Percentiles rank a stretch among this genome's conserved stretches.
phyloP scores from a whole-genome alignment of 2,797 vertebrate genomes.

The Acrocephalus scirpaceus region DNA sequence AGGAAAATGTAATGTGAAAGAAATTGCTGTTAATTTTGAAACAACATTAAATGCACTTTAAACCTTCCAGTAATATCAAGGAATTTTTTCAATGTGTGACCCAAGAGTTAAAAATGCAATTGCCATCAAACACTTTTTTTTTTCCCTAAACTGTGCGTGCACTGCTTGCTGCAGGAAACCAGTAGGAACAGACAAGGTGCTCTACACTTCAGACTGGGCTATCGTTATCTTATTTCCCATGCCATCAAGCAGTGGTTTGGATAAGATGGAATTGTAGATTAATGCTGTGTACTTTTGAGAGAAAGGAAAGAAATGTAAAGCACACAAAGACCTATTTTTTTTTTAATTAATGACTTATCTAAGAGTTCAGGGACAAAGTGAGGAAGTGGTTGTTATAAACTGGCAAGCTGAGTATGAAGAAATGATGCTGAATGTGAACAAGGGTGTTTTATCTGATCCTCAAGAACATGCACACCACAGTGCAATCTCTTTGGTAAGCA shows the following conservation, averaged over 20 bases:
- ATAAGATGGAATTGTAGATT: not conserved
- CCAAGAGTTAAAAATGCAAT: not conserved
- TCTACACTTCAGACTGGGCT: not conserved
- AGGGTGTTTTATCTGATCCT: conserved; percentile 20
- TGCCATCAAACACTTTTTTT: not conserved
- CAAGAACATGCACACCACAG: not conserved
- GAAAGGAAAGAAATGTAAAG: not conserved
- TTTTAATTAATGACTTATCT: not conserved
- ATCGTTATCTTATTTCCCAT: not conserved
- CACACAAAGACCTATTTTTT: not conserved
- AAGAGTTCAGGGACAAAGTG: not conserved
- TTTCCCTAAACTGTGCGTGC: not conserved
- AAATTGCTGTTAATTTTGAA: conserved; percentile 7
- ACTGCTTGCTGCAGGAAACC: not conserved
- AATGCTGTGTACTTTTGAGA: not conserved
- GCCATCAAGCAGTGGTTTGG: not conserved
- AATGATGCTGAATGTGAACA: not conserved
- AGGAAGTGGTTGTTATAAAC: not conserved
- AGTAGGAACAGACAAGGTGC: not conserved
- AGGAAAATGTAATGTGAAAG: not conserved
- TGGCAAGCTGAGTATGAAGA: not conserved
- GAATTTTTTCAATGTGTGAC: not conserved
- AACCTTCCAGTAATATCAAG: not conserved
- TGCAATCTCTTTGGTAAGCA: conserved; percentile 8
- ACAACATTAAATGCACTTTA: not conserved